Percentiles rank a stretch among this genome's conserved stretches.
These are phyloP conservation scores for Papilio dardanus DNA, from an alignment of 1,140 invertebrate genomes.

Conservation along the genomic window DNA sequence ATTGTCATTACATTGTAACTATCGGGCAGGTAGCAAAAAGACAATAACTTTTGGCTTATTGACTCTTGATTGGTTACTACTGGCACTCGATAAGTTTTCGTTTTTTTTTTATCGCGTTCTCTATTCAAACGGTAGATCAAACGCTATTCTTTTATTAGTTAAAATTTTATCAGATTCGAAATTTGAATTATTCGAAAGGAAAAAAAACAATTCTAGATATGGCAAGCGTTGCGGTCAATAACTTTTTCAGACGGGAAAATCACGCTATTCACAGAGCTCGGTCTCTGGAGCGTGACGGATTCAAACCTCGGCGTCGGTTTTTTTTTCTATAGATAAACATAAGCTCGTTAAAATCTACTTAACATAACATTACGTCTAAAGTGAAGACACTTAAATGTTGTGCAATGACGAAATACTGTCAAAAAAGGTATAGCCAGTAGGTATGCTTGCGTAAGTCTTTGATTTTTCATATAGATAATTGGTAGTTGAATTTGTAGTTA, in stretches of 20 bases:
- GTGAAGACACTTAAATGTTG: constrained; percentile 12
- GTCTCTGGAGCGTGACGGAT: constrained; percentile 31
- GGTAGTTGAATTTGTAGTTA: neutral
- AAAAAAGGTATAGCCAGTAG: neutral
- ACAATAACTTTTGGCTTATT: constrained; percentile 37
- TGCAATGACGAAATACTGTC: constrained; percentile 13
- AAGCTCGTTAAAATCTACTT: constrained; percentile 36
- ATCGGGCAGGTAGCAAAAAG: constrained; percentile 36
- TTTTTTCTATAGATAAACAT: constrained; percentile 34
- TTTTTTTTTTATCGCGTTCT: constrained; percentile 18
- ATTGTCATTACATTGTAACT: constrained; percentile 38
- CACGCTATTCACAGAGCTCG: constrained; percentile 28
- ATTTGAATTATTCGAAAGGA: constrained; percentile 10
- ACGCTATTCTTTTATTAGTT: constrained; percentile 20
- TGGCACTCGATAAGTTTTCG: constrained; percentile 26
- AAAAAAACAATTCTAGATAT: constrained; percentile 33
- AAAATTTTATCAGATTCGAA: constrained; percentile 35
- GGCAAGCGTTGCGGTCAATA: constrained; percentile 37
- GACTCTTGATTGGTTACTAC: constrained; percentile 34
- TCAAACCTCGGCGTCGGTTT: constrained; percentile 1
- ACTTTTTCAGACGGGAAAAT: constrained; percentile 37
- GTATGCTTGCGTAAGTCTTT: neutral
- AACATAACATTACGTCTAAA: constrained; percentile 35
- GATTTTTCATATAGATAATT: neutral
- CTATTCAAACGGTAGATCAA: constrained; percentile 27